phyloP scores from a whole-genome alignment of 2,113 vertebrate species.

The Hipposideros armiger region DNA sequence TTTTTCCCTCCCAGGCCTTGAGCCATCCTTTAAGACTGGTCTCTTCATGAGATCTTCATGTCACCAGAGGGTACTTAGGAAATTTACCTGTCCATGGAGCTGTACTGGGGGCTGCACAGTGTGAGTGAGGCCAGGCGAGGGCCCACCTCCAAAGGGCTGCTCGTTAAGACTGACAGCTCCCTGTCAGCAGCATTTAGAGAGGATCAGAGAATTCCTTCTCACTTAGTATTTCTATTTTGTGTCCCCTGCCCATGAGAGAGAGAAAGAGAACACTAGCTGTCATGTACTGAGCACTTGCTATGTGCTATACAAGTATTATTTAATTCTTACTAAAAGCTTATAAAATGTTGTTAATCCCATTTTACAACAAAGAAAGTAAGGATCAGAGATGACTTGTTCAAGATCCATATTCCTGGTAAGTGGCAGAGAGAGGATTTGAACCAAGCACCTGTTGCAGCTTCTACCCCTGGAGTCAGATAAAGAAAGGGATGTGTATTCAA shows the following conservation, averaged over 20 bases:
- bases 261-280: background rate
- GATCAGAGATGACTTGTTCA: background rate
- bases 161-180: background rate
- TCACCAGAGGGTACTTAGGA: background rate
- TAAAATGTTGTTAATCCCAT: background rate
- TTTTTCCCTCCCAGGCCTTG: background rate
- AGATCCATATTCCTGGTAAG: accelerated
- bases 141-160: background rate
- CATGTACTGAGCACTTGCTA: background rate
- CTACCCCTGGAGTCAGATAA: background rate
- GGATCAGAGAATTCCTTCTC: background rate
- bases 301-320: background rate
- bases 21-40: background rate
- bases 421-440: background rate
- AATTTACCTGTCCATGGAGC: accelerated
- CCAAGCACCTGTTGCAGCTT: background rate
- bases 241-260: background rate
- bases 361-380: background rate
- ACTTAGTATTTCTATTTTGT: background rate
- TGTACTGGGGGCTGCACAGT: too few relatives aligned
- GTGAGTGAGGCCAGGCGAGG: background rate
- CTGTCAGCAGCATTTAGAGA: background rate
- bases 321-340: background rate
- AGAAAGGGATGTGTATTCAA: background rate
- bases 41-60: background rate